phyloP scores from a whole-genome alignment of 2,113 vertebrate species.

The Romanogobio albipinnatus region DNA sequence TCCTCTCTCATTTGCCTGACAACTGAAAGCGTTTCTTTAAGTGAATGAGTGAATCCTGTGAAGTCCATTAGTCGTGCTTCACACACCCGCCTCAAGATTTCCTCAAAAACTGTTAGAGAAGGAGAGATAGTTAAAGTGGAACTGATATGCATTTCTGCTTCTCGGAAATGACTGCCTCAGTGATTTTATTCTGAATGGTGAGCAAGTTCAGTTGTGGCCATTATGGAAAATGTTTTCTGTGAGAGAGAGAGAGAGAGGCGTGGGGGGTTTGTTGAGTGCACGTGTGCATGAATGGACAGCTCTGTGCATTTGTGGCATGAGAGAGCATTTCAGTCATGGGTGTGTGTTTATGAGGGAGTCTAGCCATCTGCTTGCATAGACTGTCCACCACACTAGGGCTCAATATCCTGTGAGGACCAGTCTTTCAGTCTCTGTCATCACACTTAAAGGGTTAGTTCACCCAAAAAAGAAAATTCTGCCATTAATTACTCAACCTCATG shows the following conservation, averaged over 20 bases:
- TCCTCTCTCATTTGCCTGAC: constrained; percentile 45
- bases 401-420: not conserved
- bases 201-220: constrained; percentile 61
- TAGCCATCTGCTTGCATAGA: constrained; percentile 6
- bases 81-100: constrained; percentile 46
- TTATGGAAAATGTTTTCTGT: constrained; percentile 36
- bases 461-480: too few species aligned
- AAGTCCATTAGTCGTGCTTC: constrained; percentile 67
- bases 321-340: constrained; percentile 38
- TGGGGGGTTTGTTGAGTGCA: constrained; percentile 50
- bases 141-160: constrained; percentile 57
- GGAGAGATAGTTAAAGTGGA: constrained; percentile 33
- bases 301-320: constrained; percentile 1
- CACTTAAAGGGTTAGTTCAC: not conserved
- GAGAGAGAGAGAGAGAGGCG: not conserved
- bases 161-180: constrained; percentile 47
- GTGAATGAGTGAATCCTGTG: constrained; percentile 55
- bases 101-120: constrained; percentile 57
- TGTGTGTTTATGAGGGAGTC: constrained; percentile 53
- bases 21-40: constrained; percentile 51
- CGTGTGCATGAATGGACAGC: constrained; percentile 52
- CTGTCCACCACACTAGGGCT: not conserved
- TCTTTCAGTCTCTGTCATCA: not conserved
- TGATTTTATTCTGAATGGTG: constrained; percentile 71
- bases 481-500: too few species aligned